phyloP scores from a whole-genome alignment of 2,113 vertebrate genomes.

The Leptosomus discolor region DNA sequence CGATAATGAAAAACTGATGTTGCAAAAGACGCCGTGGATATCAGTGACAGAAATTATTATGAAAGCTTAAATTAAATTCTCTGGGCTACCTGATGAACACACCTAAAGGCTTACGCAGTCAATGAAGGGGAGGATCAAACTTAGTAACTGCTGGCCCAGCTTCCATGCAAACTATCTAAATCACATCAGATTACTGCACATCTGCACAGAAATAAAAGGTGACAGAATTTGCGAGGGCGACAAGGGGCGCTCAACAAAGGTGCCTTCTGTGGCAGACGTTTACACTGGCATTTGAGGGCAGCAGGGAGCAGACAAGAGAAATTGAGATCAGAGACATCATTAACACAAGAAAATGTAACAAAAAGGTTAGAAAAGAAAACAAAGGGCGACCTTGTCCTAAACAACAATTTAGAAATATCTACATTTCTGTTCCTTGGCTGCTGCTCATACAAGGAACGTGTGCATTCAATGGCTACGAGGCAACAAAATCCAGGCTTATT shows the following conservation, averaged over 20 bases:
- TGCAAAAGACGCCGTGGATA: fast-evolving
- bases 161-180: not conserved
- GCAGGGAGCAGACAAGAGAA: not conserved
- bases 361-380: not conserved
- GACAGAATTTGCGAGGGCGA: not conserved
- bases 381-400: not conserved
- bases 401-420: not conserved
- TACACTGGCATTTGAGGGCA: not conserved
- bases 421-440: not conserved
- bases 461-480: not conserved
- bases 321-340: not conserved
- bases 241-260: fast-evolving
- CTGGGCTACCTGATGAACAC: not conserved
- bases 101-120: not conserved
- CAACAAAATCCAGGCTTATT: not conserved
- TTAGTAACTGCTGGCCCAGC: not conserved
- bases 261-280: not conserved
- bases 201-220: not conserved
- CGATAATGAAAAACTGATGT: not conserved
- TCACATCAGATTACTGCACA: not conserved
- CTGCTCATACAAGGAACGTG: not conserved
- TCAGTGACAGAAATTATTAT: fast-evolving
- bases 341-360: not conserved
- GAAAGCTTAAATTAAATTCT: not conserved
- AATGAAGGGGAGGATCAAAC: not conserved